A percentile compares a stretch with the other conserved stretches of the same genome.
Conservation (phyloP, 2,797 vertebrate genomes). For the Gymnoscopelus microlampas region DNA sequence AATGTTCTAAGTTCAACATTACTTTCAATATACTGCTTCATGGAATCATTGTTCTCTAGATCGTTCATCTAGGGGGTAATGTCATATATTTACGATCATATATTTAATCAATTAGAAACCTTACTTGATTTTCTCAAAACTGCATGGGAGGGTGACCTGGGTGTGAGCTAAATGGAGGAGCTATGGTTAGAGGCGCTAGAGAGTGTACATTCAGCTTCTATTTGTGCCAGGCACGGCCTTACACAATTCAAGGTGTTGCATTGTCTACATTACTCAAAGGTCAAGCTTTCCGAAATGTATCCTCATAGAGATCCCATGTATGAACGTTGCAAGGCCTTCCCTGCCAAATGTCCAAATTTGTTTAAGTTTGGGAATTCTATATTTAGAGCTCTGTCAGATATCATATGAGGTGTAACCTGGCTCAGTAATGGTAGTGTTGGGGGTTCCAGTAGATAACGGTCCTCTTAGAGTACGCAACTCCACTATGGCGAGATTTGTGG, state of each 20-base stretch:
- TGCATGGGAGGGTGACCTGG: conserved; percentile 1
- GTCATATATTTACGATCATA: not conserved
- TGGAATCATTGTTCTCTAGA: conserved; percentile 9
- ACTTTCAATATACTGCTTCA: not conserved
- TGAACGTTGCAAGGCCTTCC: not conserved
- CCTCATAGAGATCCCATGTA: not conserved
- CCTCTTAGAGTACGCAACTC: not conserved
- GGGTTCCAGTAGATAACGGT: too few relatives aligned
- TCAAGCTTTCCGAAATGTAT: too few relatives aligned
- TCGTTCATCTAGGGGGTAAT: not conserved
- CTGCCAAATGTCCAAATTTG: too few relatives aligned
- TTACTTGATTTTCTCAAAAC: not conserved
- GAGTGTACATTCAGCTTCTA: conserved; percentile 4
- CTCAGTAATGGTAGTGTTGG: too few relatives aligned
- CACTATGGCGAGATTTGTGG: too few relatives aligned
- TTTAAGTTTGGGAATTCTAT: too few relatives aligned
- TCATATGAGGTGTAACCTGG: too few relatives aligned
- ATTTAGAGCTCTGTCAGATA: too few relatives aligned
- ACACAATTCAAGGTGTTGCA: too few relatives aligned
- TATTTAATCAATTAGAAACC: not conserved
- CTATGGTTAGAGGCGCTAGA: conserved; percentile 3
- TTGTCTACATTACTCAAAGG: too few relatives aligned
- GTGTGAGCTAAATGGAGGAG: not conserved
- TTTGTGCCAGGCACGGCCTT: not conserved
- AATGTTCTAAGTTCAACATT: too few relatives aligned